phyloP scores from a whole-genome alignment of 2,113 vertebrate species.

The Engystomops pustulosus region DNA sequence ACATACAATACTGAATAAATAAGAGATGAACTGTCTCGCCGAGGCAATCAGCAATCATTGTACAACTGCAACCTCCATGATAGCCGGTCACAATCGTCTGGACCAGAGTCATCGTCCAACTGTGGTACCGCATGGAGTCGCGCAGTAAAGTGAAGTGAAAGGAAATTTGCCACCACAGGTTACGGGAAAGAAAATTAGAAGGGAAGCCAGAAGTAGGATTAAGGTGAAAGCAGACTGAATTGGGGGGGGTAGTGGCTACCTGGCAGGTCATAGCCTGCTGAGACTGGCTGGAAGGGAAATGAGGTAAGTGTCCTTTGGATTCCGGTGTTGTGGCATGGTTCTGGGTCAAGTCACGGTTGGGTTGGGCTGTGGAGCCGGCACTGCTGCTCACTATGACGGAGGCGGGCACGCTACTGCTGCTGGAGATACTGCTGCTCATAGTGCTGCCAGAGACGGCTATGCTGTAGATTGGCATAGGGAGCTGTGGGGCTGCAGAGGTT shows the following conservation, averaged over 20 bases:
- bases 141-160: constrained; percentile 32
- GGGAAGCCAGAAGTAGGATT: constrained; percentile 64
- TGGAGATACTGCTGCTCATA: constrained; percentile 63
- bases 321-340: constrained; percentile 69
- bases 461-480: constrained; percentile 67
- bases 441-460: constrained; percentile 62
- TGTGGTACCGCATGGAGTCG: constrained; percentile 15
- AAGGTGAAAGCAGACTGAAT: constrained; percentile 73
- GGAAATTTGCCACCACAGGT: constrained; percentile 21
- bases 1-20: too few species aligned
- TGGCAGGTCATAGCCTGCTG: constrained; percentile 81
- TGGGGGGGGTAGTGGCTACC: constrained; percentile 78
- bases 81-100: neutral
- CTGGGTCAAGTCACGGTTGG: constrained; percentile 67
- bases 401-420: constrained; percentile 81
- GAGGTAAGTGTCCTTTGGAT: constrained; percentile 66
- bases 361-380: constrained; percentile 71
- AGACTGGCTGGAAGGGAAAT: constrained; percentile 76
- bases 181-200: constrained; percentile 54
- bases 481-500: constrained; percentile 71
- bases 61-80: neutral
- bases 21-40: neutral
- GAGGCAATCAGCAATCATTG: neutral
- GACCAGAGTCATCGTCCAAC: neutral
- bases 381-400: constrained; percentile 91